Percentiles rank a stretch among this genome's conserved stretches.
Evolutionary conservation across 2,113 vertebrate species (phyloP).

Genomic region (Geococcyx californianus): DNA sequence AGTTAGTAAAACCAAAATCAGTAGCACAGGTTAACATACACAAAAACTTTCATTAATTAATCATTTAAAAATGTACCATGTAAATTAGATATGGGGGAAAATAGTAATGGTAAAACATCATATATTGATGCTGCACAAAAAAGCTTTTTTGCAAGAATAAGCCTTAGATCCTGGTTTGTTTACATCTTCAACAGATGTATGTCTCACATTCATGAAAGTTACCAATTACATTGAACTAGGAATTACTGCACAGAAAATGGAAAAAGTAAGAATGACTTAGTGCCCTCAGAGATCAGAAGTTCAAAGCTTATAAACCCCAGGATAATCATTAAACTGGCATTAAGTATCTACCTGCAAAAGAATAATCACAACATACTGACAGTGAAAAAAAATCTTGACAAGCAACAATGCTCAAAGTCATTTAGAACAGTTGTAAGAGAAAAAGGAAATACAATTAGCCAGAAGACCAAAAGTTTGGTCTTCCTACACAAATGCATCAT

Average conservation of each 20-base stretch:
- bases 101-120: background rate
- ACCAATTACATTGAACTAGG: background rate
- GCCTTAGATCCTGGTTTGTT: background rate
- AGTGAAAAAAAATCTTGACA: background rate
- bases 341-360: background rate
- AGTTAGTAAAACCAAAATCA: slow-evolving; percentile 41
- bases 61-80: slow-evolving; percentile 12
- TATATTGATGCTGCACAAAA: background rate
- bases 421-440: background rate
- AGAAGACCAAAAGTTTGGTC: background rate
- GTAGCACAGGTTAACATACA: background rate
- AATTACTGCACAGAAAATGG: background rate
- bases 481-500: background rate
- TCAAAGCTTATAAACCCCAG: background rate
- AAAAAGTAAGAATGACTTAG: background rate
- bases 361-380: background rate
- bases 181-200: background rate
- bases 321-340: background rate
- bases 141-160: background rate
- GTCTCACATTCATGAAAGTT: background rate
- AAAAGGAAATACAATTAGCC: background rate
- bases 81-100: background rate
- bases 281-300: background rate
- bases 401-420: background rate
- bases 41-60: slow-evolving; percentile 50